Evolutionary conservation across 2,113 vertebrate genomes (phyloP).

Genomic region (Larimichthys crocea): DNA sequence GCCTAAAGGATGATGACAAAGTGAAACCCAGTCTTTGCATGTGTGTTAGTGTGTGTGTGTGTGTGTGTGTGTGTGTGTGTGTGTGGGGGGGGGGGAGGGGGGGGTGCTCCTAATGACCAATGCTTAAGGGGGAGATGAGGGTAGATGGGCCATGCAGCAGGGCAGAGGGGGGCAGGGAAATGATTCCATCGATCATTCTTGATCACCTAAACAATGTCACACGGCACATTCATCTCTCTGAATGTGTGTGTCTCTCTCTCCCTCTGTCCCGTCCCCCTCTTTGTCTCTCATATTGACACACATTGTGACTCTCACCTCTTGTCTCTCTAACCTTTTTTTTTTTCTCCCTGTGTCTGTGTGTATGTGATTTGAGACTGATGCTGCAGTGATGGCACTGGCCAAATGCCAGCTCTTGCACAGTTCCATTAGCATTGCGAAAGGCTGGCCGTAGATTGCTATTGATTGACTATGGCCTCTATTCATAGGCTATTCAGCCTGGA

Average conservation of each 20-base stretch:
- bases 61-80: conserved; percentile 24
- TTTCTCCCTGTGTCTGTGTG: neutral
- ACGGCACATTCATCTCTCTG: conserved; percentile 49
- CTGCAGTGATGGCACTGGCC: conserved; percentile 69
- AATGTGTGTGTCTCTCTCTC: neutral
- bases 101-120: conserved; percentile 66
- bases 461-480: conserved; percentile 76
- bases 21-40: conserved; percentile 57
- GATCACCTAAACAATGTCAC: conserved; percentile 72
- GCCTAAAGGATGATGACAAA: conserved; percentile 66
- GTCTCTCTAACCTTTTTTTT: conserved; percentile 41
- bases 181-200: conserved; percentile 75
- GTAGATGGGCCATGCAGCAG: conserved; percentile 64
- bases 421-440: conserved; percentile 77
- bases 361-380: conserved; percentile 50
- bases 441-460: conserved; percentile 80
- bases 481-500: conserved; percentile 63
- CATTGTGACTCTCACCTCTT: conserved; percentile 52
- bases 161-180: conserved; percentile 65
- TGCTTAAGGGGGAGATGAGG: conserved; percentile 62
- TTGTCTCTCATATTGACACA: conserved; percentile 59
- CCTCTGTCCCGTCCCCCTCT: neutral
- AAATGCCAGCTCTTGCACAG: conserved; percentile 72
- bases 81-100: conserved; percentile 32
- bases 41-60: conserved; percentile 20